Evolutionary conservation across 2,113 vertebrate species (phyloP), one percentile per base, ranked within the genome.

Genomic region (Vulpes vulpes): DNA sequence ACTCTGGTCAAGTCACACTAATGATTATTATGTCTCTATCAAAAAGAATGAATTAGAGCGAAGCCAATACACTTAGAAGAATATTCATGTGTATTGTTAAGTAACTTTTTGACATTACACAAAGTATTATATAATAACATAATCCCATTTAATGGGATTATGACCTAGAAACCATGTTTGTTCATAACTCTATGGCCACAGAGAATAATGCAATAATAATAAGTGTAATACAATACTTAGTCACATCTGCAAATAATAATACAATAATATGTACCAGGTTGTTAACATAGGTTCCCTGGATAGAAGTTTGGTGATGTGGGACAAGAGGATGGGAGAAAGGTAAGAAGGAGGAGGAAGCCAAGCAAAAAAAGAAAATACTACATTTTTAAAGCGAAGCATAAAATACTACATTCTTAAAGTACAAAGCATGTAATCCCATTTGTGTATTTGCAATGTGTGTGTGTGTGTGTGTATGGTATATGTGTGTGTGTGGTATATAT

Each of bases 311-410:
- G n/a, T 64, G 38, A 51, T 25, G 10, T 35, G 5, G 10, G 8
- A 57, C n/a, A 73, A 84, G 5, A 14, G 14, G 20, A 30, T 79
- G 11, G 16, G 7, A 30, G 35, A 43, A 62, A 86, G 12, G 27
- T 11, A 3, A 79, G 27, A 16, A 22, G 3, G 22, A 59, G 9
- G 23, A 93, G 38, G 43, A 78, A 78, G 38, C 19, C 81, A 94
- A 87, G 65, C 4, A 83, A 57, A 74, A 80, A 80, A 64, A 49
- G 5, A 51, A 43, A 85, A 80, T 10, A 27, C 15, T 59, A 43
- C 64, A 53, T 62, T 82, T 83, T 57, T 64, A 86, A 92, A 90
- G n/a, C 20, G 57, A 57, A 91, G 12, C 11, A 65, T 91, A 84
- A 92, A 38, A 59, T 84, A 92, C 11, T 51, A 55, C 25, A 80